These are phyloP conservation scores for Microtus pennsylvanicus DNA, from an alignment of 2,113 vertebrate genomes.

Conservation along the genomic window DNA sequence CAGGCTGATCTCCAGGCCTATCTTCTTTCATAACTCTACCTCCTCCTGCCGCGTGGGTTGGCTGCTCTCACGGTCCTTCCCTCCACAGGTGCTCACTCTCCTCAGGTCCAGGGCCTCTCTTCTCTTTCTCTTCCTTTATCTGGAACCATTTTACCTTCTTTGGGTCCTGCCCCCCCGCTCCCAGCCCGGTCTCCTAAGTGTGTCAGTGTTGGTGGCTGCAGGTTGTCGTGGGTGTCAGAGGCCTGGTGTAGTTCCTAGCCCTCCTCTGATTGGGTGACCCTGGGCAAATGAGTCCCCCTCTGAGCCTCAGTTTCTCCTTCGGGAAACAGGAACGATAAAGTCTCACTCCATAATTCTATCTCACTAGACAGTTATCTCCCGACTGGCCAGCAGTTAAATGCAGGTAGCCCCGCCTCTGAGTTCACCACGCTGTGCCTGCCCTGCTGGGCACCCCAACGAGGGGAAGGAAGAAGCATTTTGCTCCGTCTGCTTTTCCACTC, in stretches of 20 bases:
- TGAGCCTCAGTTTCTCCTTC: not conserved
- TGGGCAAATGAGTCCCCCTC: not conserved
- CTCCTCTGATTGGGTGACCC: not conserved
- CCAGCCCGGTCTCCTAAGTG: not conserved
- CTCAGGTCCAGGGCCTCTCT: not conserved
- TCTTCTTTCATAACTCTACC: not conserved
- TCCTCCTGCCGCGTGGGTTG: not conserved
- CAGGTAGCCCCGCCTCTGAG: not conserved
- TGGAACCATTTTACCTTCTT: not conserved
- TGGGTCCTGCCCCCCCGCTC: not conserved
- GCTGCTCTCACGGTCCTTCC: not conserved
- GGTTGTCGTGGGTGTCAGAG: not conserved
- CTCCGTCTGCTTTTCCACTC: slow-evolving; percentile 52
- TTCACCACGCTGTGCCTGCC: not conserved
- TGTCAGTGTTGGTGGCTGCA: not conserved
- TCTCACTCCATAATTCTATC: not conserved
- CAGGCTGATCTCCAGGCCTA: not conserved
- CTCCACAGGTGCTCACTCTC: not conserved
- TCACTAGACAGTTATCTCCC: not conserved
- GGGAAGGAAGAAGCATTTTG: not conserved
- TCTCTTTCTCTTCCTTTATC: fast-evolving
- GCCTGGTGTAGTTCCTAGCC: not conserved
- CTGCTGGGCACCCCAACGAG: not conserved
- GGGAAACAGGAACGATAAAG: not conserved
- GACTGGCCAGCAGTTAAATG: not conserved